Evolutionary conservation across 2,888 invertebrate species (phyloP).

Genomic region (Anoplius nigerrimus): DNA sequence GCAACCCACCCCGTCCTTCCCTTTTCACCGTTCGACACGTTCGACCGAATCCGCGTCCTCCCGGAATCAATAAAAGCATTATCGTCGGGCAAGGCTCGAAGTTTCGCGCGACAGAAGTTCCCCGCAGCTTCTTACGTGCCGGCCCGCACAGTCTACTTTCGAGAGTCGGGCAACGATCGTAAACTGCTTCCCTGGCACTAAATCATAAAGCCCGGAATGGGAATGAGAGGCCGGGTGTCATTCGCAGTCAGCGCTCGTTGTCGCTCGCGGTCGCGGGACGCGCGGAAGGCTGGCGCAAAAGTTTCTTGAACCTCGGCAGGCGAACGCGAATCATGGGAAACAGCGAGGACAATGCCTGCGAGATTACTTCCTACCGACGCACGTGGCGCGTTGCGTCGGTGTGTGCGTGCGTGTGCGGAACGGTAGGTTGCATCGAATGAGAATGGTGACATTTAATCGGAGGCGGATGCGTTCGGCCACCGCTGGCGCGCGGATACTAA

Average conservation of each 20-base stretch:
- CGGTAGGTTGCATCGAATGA: too few species aligned
- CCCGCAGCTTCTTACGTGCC: constrained; percentile 9
- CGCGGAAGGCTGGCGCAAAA: constrained; percentile 24
- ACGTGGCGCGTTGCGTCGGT: constrained; percentile 4
- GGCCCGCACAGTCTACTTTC: constrained; percentile 5
- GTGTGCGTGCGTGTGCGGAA: background rate
- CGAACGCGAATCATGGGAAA: constrained; percentile 16
- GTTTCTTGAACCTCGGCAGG: constrained; percentile 26
- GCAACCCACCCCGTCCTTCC: too few species aligned
- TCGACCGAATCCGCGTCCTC: too few species aligned
- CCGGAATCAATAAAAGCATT: too few species aligned
- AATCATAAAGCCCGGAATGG: constrained; percentile 43
- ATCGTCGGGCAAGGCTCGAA: too few species aligned
- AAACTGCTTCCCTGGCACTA: constrained; percentile 30
- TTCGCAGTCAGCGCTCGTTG: background rate
- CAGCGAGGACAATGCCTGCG: constrained; percentile 23
- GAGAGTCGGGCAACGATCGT: constrained; percentile 25
- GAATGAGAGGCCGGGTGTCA: constrained; percentile 18
- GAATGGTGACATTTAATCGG: too few species aligned
- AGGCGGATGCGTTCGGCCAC: too few species aligned
- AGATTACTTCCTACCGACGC: constrained; percentile 34
- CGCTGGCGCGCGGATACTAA: too few species aligned
- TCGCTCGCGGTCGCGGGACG: constrained; percentile 20
- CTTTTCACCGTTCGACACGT: too few species aligned
- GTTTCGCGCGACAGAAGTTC: too few species aligned